Percentiles rank a stretch among this genome's conserved stretches.
Evolutionary conservation across 2,113 vertebrate species (phyloP).

Genomic region (Toxostoma redivivum): DNA sequence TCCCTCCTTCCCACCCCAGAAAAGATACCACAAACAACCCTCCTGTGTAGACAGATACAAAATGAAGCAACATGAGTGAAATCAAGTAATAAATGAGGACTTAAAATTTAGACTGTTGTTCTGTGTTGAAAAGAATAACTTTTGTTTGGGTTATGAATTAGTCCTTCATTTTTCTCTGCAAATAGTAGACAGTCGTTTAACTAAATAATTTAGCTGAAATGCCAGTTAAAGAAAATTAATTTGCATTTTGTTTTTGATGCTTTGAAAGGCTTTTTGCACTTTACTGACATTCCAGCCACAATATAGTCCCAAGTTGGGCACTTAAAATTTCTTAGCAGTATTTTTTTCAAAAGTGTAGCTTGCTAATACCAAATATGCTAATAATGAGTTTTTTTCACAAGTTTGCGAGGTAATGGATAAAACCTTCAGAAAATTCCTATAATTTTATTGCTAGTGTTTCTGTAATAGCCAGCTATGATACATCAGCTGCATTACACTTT

Average conservation of each 20-base stretch:
- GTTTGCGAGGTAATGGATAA: background rate
- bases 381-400: background rate
- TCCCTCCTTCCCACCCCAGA: accelerated
- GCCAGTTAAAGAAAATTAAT: background rate
- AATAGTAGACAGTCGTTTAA: background rate
- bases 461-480: background rate
- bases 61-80: background rate
- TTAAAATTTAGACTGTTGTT: background rate
- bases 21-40: background rate
- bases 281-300: background rate
- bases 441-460: background rate
- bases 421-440: background rate
- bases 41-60: background rate
- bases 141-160: background rate
- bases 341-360: background rate
- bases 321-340: background rate
- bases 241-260: background rate
- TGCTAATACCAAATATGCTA: background rate
- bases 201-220: background rate
- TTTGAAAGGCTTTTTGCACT: background rate
- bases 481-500: background rate
- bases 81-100: background rate
- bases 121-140: background rate
- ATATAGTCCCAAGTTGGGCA: background rate
- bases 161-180: background rate